Base-by-base conservation (phyloP, 2,113 vertebrate species). In the Paramormyrops kingsleyae region DNA sequence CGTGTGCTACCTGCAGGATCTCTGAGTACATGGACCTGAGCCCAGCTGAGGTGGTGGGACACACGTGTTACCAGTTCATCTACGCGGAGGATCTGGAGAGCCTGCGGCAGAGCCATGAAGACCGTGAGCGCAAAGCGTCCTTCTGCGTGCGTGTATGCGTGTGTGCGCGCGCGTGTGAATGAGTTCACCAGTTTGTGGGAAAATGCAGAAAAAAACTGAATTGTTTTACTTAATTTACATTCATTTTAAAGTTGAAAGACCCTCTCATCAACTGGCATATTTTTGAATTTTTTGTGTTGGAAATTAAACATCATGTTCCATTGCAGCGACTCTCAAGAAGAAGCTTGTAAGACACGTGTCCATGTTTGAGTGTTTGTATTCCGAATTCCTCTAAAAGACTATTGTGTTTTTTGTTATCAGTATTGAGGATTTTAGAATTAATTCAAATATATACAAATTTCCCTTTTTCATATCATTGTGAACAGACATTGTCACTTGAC, bases 1-100 rank as follows among this genome's bases (percentile, higher is more conserved):
- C 83, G 88, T 89, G 66, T 90, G 50, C 62, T 46, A 35, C 27
- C 44, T 47, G 50, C 88, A 98, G 97, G 94, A 97, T 98, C 93
- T 97, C 96, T 0, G 97, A 98, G 92, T 97, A 98, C 80, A 98
- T 98, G 97, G 97, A 98, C 92, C 93, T 98, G 90, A 96, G 96
- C 83, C 96, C 97, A 44, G 96, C 96, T 0, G 97, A 98, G 92
- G 97, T 98, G 15, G 97, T 98, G 87, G 97, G 97, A 59, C 96
- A 97, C 50, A 98, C 97, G 90, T 98, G 97, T 90, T 98, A 98
- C 93, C 96, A 96, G 92, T 98, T 98, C 86, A 95, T 97, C 88
- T 94, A 98, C 0, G 97, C 96, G n/a, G 97, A 98, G 93, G 97
- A 98, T 5, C 95, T 97, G 62, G 96, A 97, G 42, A 96, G 95